Base-by-base conservation (phyloP, 2,797 vertebrate genomes). In the Rhinogobio ventralis region DNA sequence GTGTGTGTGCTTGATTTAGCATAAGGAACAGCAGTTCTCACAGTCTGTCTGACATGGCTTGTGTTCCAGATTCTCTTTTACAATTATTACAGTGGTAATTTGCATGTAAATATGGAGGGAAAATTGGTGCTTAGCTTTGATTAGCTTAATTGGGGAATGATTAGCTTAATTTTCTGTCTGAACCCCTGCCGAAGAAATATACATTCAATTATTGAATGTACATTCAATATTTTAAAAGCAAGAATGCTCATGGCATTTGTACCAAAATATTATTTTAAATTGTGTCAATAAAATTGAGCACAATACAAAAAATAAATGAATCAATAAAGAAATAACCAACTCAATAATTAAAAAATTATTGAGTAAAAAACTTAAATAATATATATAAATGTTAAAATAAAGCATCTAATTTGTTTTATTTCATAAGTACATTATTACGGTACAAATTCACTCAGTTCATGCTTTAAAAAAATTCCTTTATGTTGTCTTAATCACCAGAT, bases 21-120 rank as follows among this genome's bases (percentile, higher is more conserved):
- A 81, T 42, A 81, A 19, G 55, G 5, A 53, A 33, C 49, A 14
- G 15, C 66, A 71, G 33, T 39, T 66, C 60, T 71, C 64, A 60
- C 53, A 72, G 51, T 57, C 39, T 46, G 68, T 36, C 62, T 86
- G 33, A 39, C 36, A 20, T 53, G 42, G 33, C 51, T 67, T 28
- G 20, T 36, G 13, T 55, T 30, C 20, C 45, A 33, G 33, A 49
- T 85, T 42, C 74, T 79, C 30, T 25, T 81, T 25, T 78, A 8
- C 64, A 66, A 23, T 66, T 69, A 75, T 82, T 66, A 17, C 51
- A 53, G 33, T 64, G 33, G 33, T 17, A 30, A 74, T 82, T 79
- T 85, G 73, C 55, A 73, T 75, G 46, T 13, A 23, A 33, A 81
- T 79, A 20, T 75, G 49, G 51, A 36, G 4, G 49, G 51, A 53